Base-by-base conservation (phyloP, 2,797 vertebrate species). In the Silurus aristotelis region DNA sequence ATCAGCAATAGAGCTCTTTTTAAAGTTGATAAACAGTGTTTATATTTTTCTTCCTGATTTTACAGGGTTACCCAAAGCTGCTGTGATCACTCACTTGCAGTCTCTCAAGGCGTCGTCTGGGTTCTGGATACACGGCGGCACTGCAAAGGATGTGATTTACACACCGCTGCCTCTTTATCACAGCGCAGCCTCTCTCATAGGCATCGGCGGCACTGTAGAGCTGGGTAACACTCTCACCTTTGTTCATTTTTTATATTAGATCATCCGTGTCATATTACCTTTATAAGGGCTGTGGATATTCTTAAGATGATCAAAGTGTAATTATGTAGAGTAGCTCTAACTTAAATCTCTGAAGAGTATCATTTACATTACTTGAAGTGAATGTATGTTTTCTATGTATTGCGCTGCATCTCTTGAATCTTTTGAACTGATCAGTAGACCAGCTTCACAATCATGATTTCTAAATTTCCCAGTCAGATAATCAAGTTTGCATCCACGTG, bases 31-130 rank as follows among this genome's bases (percentile, higher is more conserved):
- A 31, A 80, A 9, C 6, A 63, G n/a, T 63, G 55, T 46, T 66
- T 58, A 67, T 81, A 43, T 38, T 73, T 81, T n/a, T 78, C 3
- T 12, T 2, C 9, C 25, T 43, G 61, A n/a, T 43, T n/a, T 83
- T 52, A 0, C 90, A 99, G 97, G 97, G 2, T 95, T 98, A 7
- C 97, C 97, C 15, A 98, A 99, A 88, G 97, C 97, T 0, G 97
- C 97, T 0, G 93, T 96, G 1, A 93, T 99, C 92, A 96, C 96
- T 12, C 97, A 98, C 84, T 90, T 97, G 43, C 97, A 98, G 91
- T 92, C 96, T 14, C 67, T 98, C 83, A 96, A 97, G 89, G 97
- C 94, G 84, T 93, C 97, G 4, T 92, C 86, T 0, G 97, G 97
- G 46, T 96, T 97, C 67, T 95, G 95, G 92, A 94, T 95, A 0